Evolutionary conservation across 2,113 vertebrate genomes (phyloP).

Genomic region (Scomber japonicus): DNA sequence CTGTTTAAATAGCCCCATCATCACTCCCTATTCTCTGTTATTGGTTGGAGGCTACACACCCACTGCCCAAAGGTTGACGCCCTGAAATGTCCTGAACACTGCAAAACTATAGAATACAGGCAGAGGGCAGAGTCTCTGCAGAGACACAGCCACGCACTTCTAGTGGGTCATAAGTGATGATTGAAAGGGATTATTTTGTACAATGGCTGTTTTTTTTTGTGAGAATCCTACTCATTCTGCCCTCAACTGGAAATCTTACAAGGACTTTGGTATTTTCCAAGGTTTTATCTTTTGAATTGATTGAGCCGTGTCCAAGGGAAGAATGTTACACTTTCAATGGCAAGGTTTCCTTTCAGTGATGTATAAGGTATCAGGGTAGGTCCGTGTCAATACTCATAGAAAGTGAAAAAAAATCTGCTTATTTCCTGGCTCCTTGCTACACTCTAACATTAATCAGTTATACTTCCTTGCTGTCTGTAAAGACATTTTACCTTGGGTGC

Average conservation of each 20-base stretch:
- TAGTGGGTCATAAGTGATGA: too few species aligned
- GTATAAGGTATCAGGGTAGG: slow-evolving; percentile 21
- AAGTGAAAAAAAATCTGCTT: slow-evolving; percentile 2
- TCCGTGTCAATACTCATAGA: slow-evolving; percentile 17
- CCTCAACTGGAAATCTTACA: slow-evolving; percentile 35
- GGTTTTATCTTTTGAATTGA: slow-evolving; percentile 42
- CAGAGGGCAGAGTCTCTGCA: too few species aligned
- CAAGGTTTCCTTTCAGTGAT: slow-evolving; percentile 39
- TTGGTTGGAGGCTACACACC: too few species aligned
- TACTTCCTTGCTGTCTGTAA: slow-evolving; percentile 50
- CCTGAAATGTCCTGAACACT: too few species aligned
- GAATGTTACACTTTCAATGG: slow-evolving; percentile 41
- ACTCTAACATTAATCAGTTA: slow-evolving; percentile 49
- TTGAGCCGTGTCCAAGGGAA: slow-evolving; percentile 28
- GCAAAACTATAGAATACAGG: too few species aligned
- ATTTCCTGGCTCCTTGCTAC: slow-evolving; percentile 39
- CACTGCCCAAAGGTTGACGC: too few species aligned
- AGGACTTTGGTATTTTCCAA: slow-evolving; percentile 29
- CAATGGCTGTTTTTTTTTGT: too few species aligned
- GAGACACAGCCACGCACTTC: too few species aligned
- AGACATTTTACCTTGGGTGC: slow-evolving; percentile 57
- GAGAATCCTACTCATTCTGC: too few species aligned
- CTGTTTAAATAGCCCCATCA: too few species aligned
- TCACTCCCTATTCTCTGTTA: too few species aligned
- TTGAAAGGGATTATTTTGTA: too few species aligned